A percentile compares a stretch with the other conserved stretches of the same genome.
These are phyloP conservation scores for Cyaniris semiargus DNA, from an alignment of 2,888 invertebrate species.

Conservation along the genomic window DNA sequence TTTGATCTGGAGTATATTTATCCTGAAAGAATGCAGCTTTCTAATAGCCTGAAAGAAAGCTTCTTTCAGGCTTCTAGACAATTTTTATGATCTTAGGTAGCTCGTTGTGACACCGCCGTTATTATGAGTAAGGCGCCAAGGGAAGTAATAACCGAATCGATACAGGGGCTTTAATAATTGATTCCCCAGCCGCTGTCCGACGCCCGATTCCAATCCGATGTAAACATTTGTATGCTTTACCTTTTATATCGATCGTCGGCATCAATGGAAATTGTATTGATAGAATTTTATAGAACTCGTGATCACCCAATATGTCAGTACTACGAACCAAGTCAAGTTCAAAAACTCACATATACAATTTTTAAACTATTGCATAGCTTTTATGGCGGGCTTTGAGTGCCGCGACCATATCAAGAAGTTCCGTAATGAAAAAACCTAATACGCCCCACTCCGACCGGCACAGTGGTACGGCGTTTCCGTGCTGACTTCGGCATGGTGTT, in stretches of 20 bases:
- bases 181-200: slow-evolving; percentile 49
- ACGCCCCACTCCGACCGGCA: no score
- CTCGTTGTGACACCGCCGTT: slow-evolving; percentile 47
- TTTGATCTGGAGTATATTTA: no score
- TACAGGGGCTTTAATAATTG: slow-evolving; percentile 60
- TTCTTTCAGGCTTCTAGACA: not conserved
- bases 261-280: slow-evolving; percentile 17
- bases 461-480: no score
- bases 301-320: no score
- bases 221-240: slow-evolving; percentile 48
- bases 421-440: no score
- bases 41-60: no score
- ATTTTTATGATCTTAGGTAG: not conserved
- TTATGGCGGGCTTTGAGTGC: no score
- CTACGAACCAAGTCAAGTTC: not conserved
- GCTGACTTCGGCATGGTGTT: no score
- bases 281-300: no score
- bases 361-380: no score
- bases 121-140: slow-evolving; percentile 56
- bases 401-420: no score
- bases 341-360: not conserved
- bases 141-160: slow-evolving; percentile 71
- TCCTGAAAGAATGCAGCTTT: not conserved
- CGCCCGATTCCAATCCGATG: slow-evolving; percentile 45
- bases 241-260: slow-evolving; percentile 40